Conservation (phyloP, 64 coral and sea anemone genomes). For the Acropora tenuis region DNA sequence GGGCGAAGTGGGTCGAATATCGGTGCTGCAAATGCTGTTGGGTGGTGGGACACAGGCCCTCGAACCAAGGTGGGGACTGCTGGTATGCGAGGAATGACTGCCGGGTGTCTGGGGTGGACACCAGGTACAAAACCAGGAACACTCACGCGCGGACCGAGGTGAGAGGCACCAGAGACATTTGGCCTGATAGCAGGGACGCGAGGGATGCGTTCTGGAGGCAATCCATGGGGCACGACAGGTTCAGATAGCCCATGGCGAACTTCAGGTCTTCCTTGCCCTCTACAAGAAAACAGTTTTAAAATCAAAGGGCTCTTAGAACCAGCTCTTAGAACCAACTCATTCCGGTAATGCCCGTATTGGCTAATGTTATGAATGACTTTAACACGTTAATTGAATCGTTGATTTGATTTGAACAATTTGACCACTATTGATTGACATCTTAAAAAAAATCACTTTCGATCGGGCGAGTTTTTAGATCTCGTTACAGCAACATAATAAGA, state of each 20-base stretch:
- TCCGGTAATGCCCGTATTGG: too few species aligned
- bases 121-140: constrained; percentile 35
- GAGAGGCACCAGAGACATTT: not conserved
- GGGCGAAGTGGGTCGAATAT: constrained; percentile 29
- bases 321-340: too few species aligned
- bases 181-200: constrained; percentile 48
- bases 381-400: too few species aligned
- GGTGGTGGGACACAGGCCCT: constrained; percentile 7
- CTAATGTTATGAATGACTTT: too few species aligned
- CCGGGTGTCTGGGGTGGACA: constrained; percentile 16
- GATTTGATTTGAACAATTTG: too few species aligned
- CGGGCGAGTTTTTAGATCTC: too few species aligned
- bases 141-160: constrained; percentile 30
- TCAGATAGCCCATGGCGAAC: constrained; percentile 31
- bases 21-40: constrained; percentile 40
- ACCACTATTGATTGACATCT: too few species aligned
- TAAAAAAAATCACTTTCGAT: too few species aligned
- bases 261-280: constrained; percentile 27
- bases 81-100: constrained; percentile 26
- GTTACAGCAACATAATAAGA: too few species aligned
- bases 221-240: constrained; percentile 18
- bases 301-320: too few species aligned
- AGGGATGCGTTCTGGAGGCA: constrained; percentile 55
- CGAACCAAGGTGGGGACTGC: constrained; percentile 21
- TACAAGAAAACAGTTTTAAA: not conserved